These are phyloP conservation scores for Stenodera caucasica DNA, from an alignment of 2,888 invertebrate species.

Conservation along the genomic window DNA sequence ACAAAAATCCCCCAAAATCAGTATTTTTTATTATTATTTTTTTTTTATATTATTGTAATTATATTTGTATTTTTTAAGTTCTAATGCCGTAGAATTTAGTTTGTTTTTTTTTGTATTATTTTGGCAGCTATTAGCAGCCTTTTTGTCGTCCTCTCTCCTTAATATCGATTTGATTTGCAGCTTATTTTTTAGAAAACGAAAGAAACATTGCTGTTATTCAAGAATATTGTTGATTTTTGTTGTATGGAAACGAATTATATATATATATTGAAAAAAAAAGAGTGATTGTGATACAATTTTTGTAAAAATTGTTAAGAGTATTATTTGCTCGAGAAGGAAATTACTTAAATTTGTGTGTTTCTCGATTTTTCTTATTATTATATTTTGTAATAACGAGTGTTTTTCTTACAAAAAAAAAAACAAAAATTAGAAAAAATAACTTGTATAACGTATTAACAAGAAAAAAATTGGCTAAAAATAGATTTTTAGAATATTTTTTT, in stretches of 20 bases:
- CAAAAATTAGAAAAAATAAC: too few species aligned
- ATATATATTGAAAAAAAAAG: too few species aligned
- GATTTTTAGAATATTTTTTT: constrained; percentile 72
- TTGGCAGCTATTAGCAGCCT: constrained; percentile 40
- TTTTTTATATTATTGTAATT: constrained; percentile 26
- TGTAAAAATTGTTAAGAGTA: constrained; percentile 28
- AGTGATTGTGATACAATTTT: constrained; percentile 41
- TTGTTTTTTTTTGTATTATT: constrained; percentile 25
- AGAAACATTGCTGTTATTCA: constrained; percentile 24
- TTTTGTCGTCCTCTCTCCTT: background rate
- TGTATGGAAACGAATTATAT: constrained; percentile 12
- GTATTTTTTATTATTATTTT: constrained; percentile 53
- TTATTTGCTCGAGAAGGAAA: constrained; percentile 18
- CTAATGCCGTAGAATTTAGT: constrained; percentile 29
- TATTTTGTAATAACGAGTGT: constrained; percentile 34
- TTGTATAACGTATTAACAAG: constrained; percentile 42
- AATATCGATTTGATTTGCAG: constrained; percentile 16
- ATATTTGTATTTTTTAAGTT: constrained; percentile 22
- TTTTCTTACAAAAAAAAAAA: constrained; percentile 29
- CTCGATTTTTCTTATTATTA: constrained; percentile 32
- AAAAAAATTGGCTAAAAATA: constrained; percentile 65
- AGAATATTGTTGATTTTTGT: background rate
- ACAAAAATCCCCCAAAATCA: constrained; percentile 44
- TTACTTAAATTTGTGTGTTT: constrained; percentile 33
- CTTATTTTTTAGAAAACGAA: constrained; percentile 17